Base-by-base conservation (phyloP, 2,888 invertebrate species). In the Bombylius major region DNA sequence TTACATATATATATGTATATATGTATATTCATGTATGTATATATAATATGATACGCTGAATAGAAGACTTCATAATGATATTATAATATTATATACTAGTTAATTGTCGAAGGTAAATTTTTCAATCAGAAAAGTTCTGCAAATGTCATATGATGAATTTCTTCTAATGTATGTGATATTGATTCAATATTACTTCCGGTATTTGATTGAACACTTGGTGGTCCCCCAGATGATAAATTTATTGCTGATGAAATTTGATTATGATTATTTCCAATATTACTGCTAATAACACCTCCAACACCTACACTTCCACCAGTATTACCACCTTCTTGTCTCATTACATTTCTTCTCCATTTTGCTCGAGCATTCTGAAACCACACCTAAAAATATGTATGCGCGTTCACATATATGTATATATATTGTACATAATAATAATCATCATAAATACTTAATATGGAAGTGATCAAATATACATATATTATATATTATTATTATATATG, bases 291-390 rank as follows among this genome's bases (percentile, higher is more conserved):
- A 14, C 50, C 44, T 13, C 44, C 34, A 5, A n/a, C 50, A 6
- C 54, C 52, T 36, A 47, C 50, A n/a, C 50, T 49, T 6, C 56
- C 55, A 9, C 56, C 54, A 23, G 23, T 23, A 23, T 23, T 23
- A 23, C 23, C 23, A 23, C 23, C 23, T 45, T 89, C 88, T 66
- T 87, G 88, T 39, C 88, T 73, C 84, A 89, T 86, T 64, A 88
- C 80, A 68, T 89, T 93, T 50, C 96, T 81, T 62, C 96, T 82
- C 87, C 92, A 95, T 77, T 96, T 96, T 34, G 96, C 96, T 45
- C 96, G 78, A 0, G 96, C 94, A 70, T 96, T 96, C 81, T 96
- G 95, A 72, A 96, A 96, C 95, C 95, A 95, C 0, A 95, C 95
- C 94, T 95, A 66, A 23, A 23, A 23, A 23, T 23, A 23, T 23